Evolutionary conservation across 1,140 invertebrate genomes (phyloP).

Genomic region (Ceratina australensis): DNA sequence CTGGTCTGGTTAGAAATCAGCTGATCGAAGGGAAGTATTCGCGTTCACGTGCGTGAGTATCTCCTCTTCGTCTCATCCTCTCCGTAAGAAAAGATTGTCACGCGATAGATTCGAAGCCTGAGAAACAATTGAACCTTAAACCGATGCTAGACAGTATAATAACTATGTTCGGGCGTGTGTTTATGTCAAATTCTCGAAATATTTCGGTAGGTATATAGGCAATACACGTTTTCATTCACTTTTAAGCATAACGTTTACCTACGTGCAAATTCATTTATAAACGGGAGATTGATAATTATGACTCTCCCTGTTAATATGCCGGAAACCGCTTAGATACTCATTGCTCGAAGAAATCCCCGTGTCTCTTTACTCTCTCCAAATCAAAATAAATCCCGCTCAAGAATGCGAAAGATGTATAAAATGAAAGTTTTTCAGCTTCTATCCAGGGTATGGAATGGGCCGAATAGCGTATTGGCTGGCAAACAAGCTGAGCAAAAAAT

Average conservation of each 20-base stretch:
- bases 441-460: constrained; percentile 75
- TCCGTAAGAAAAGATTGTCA: neutral
- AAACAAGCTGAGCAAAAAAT: constrained; percentile 77
- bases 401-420: constrained; percentile 68
- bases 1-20: constrained; percentile 12
- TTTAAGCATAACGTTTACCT: neutral
- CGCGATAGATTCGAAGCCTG: neutral
- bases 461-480: constrained; percentile 67
- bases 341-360: constrained; percentile 17
- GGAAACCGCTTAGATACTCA: constrained; percentile 8
- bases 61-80: neutral
- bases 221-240: constrained; percentile 2
- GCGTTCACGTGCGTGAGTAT: neutral
- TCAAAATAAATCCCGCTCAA: constrained; percentile 10
- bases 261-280: neutral
- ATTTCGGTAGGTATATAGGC: constrained; percentile 67
- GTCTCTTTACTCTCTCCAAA: constrained; percentile 8
- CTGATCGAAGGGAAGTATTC: constrained; percentile 21
- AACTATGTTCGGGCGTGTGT: constrained; percentile 67
- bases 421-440: constrained; percentile 76
- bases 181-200: constrained; percentile 62
- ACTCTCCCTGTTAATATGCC: constrained; percentile 3
- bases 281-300: neutral
- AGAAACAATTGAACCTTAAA: constrained; percentile 29
- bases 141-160: neutral